phyloP scores from a whole-genome alignment of 2,113 vertebrate species.

The Gambusia holbrooki region DNA sequence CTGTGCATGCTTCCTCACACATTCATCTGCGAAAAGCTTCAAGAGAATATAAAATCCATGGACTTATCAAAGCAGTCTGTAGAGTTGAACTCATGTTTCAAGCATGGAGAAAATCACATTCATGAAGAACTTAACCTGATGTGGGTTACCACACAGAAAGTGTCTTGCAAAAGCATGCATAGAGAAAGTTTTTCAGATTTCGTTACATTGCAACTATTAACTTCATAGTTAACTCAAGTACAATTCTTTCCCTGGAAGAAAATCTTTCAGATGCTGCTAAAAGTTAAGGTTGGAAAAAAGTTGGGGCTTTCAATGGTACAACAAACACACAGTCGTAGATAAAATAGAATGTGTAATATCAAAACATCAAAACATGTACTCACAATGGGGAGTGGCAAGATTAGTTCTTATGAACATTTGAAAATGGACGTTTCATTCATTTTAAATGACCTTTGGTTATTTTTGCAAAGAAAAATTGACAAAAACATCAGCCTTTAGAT shows the following conservation, averaged over 20 bases:
- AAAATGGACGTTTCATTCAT: neutral
- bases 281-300: no score
- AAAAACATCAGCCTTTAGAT: neutral
- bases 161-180: no score
- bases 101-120: no score
- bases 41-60: no score
- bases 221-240: neutral
- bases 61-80: no score
- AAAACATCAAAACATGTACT: neutral
- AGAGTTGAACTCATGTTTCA: no score
- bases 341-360: neutral
- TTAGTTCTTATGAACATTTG: neutral
- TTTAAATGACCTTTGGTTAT: neutral
- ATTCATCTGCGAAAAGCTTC: no score
- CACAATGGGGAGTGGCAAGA: neutral
- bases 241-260: neutral
- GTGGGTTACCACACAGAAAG: no score
- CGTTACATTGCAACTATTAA: neutral
- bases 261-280: neutral
- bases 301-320: constrained; percentile 6
- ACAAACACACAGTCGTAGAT: neutral
- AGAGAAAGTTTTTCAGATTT: no score
- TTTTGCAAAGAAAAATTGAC: neutral
- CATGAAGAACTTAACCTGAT: no score
- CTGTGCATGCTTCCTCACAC: no score